These are phyloP conservation scores for Gerris lacustris DNA, from an alignment of 2,888 invertebrate species.

Conservation along the genomic window DNA sequence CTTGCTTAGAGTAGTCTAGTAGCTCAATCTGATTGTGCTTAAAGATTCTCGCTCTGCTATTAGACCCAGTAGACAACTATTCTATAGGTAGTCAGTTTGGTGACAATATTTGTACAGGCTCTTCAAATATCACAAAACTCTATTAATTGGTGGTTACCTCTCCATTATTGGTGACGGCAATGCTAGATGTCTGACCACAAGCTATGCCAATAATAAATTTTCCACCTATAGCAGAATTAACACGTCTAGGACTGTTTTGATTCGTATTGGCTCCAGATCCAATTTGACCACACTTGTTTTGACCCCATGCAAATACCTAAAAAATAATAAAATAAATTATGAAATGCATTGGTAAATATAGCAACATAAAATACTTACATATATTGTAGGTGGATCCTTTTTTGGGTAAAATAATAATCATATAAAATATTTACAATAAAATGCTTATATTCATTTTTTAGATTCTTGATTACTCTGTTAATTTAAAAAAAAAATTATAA, in stretches of 20 bases:
- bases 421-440: neutral
- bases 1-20: no score
- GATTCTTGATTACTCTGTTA: neutral
- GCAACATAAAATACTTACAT: neutral
- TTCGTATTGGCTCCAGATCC: conserved; percentile 45
- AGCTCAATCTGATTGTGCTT: no score
- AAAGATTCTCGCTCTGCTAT: no score
- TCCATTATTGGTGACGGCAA: conserved; percentile 45
- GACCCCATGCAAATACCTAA: conserved; percentile 49
- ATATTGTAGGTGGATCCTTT: no score
- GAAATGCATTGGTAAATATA: neutral
- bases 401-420: no score
- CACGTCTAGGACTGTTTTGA: conserved; percentile 42
- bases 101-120: no score
- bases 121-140: no score
- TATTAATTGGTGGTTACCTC: conserved; percentile 37
- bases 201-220: conserved; percentile 42
- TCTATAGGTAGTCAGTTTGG: no score
- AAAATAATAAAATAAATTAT: conserved; percentile 18
- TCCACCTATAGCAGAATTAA: conserved; percentile 39
- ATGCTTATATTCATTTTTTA: neutral
- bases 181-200: conserved; percentile 47
- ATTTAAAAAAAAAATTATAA: no score
- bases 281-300: conserved; percentile 48
- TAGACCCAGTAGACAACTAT: no score